These are phyloP conservation scores for Dilophus febrilis DNA, from an alignment of 2,888 invertebrate species.

Conservation along the genomic window DNA sequence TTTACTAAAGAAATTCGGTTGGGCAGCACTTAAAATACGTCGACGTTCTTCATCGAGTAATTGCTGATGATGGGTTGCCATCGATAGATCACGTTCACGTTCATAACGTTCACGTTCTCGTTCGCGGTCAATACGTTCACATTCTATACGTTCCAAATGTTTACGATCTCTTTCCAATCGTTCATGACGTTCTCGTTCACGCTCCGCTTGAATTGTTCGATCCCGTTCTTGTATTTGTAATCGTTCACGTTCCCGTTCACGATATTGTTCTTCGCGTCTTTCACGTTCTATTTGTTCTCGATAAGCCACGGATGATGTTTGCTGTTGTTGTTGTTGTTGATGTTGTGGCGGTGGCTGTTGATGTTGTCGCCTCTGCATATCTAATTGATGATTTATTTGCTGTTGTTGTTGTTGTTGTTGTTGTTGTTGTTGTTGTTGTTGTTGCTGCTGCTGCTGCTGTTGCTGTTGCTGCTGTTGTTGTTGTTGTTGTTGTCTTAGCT, in stretches of 20 bases:
- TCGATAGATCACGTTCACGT: constrained; percentile 15
- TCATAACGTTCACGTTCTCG: constrained; percentile 19
- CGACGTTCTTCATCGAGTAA: constrained; percentile 16
- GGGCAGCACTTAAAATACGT: not conserved
- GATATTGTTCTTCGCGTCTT: constrained; percentile 21
- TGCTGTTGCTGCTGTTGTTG: constrained; percentile 27
- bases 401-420: constrained; percentile 13
- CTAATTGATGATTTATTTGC: constrained; percentile 2
- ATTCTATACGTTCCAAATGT: constrained; percentile 15
- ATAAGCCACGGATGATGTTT: constrained; percentile 21
- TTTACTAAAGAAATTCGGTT: constrained; percentile 6
- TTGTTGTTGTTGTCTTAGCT: constrained; percentile 18
- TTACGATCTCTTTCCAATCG: constrained; percentile 12
- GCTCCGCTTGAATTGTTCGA: constrained; percentile 14
- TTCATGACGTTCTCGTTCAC: constrained; percentile 15
- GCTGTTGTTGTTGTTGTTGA: constrained; percentile 13
- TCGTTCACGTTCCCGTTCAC: constrained; percentile 22
- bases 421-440: constrained; percentile 15
- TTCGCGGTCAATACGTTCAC: constrained; percentile 12
- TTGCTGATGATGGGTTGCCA: no score
- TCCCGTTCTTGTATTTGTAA: constrained; percentile 5
- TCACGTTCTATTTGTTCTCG: constrained; percentile 24
- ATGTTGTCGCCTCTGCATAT: constrained; percentile 4
- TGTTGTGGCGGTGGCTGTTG: no score
- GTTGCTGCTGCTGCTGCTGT: constrained; percentile 17